Conservation (phyloP, 1,140 invertebrate species). For the Heliothis subflexa region DNA sequence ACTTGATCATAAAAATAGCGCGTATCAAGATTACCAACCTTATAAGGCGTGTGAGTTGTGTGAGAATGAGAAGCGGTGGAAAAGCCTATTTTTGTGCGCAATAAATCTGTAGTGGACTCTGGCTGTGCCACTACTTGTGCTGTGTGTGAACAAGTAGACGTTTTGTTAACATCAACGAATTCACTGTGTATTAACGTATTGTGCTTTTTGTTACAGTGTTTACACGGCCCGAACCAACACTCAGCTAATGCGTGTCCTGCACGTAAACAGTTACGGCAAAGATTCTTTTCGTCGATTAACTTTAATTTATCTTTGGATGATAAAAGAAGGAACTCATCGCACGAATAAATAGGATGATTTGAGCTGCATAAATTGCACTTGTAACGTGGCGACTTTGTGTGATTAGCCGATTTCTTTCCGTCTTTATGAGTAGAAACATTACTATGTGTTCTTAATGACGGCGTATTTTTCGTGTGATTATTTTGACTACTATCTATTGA, state of each 20-base stretch:
- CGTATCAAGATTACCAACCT: neutral
- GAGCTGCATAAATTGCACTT: neutral
- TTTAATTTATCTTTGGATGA: conserved; percentile 13
- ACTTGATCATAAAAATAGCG: neutral
- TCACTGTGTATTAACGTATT: conserved; percentile 50
- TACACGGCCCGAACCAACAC: conserved; percentile 51
- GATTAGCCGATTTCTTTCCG: neutral
- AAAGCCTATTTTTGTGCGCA: neutral
- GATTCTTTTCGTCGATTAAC: conserved; percentile 36
- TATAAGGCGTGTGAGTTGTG: no score
- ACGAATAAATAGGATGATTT: conserved; percentile 12
- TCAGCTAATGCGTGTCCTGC: conserved; percentile 40
- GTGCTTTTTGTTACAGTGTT: conserved; percentile 52
- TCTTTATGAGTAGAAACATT: conserved; percentile 37
- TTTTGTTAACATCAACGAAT: neutral
- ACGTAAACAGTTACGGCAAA: conserved; percentile 53
- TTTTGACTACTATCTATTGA: neutral
- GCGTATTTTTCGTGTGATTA: neutral
- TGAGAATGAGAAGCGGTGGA: neutral
- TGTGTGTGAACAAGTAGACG: neutral
- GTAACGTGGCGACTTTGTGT: conserved; percentile 5
- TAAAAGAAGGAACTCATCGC: neutral
- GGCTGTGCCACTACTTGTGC: conserved; percentile 1
- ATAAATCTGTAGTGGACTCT: neutral
- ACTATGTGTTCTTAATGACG: conserved; percentile 9